phyloP scores from a whole-genome alignment of 2,797 vertebrate genomes.

The Acanthurus tractus region DNA sequence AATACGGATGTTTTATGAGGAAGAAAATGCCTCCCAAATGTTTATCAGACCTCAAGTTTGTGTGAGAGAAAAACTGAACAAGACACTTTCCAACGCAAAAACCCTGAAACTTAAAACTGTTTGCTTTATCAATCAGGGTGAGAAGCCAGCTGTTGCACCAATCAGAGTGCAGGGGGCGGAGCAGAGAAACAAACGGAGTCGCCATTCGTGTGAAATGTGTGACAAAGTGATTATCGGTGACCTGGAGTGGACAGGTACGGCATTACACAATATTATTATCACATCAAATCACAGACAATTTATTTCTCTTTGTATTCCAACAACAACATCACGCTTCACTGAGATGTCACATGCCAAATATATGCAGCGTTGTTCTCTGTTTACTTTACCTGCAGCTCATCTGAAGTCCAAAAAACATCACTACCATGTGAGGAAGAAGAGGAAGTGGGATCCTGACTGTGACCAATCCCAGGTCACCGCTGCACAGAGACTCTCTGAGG shows the following conservation, averaged over 20 bases:
- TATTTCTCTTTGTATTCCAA: not conserved
- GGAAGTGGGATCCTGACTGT: conserved; percentile 73
- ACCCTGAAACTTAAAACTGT: not conserved
- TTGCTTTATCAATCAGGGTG: conserved; percentile 77
- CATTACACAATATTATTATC: not conserved
- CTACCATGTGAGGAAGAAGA: conserved; percentile 90
- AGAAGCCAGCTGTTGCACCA: conserved; percentile 82
- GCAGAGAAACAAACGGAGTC: conserved; percentile 87
- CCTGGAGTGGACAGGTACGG: conserved; percentile 93
- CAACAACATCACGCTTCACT: too few species aligned
- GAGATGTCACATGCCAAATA: not conserved
- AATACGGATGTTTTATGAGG: not conserved
- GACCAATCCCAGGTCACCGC: conserved; percentile 6
- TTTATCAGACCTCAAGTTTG: not conserved
- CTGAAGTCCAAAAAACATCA: conserved; percentile 93
- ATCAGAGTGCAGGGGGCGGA: conserved; percentile 77
- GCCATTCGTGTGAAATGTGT: conserved; percentile 89
- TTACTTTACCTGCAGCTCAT: conserved; percentile 86
- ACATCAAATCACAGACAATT: accelerated
- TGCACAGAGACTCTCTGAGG: conserved; percentile 30
- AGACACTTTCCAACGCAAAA: not conserved
- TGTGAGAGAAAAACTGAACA: not conserved
- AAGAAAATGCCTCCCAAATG: not conserved
- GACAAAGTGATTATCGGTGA: conserved; percentile 93
- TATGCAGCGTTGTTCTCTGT: not conserved